Percentiles rank a stretch among this genome's conserved stretches.
phyloP scores from a whole-genome alignment of 2,888 invertebrate genomes.

The Drosophila prolongata region DNA sequence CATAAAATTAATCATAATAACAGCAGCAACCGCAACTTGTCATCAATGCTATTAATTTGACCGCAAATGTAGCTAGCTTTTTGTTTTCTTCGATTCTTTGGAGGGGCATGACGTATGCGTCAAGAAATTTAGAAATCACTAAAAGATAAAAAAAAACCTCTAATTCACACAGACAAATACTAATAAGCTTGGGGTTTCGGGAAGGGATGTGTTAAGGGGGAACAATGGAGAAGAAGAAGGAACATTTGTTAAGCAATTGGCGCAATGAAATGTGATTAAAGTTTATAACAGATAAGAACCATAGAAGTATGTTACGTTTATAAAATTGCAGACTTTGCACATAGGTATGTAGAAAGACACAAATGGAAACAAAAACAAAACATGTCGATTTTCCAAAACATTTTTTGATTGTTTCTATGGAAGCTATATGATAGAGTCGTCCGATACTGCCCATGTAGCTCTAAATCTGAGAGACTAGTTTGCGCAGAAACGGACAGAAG shows the following conservation, averaged over 20 bases:
- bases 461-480: too few species aligned
- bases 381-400: too few species aligned
- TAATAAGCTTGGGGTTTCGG: not conserved
- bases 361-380: too few species aligned
- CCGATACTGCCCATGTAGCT: too few species aligned
- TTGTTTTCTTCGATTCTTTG: conserved; percentile 31
- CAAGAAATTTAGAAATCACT: conserved; percentile 51
- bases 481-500: too few species aligned
- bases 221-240: conserved; percentile 24
- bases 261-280: conserved; percentile 53
- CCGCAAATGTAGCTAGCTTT: conserved; percentile 37
- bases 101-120: conserved; percentile 65
- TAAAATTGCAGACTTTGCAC: conserved; percentile 33
- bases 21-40: too few species aligned
- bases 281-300: conserved; percentile 54
- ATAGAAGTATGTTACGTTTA: conserved; percentile 38
- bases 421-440: too few species aligned
- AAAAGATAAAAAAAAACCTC: conserved; percentile 40
- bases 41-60: conserved; percentile 11
- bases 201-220: not conserved
- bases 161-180: conserved; percentile 18
- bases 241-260: conserved; percentile 54
- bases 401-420: too few species aligned
- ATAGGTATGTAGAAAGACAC: not conserved
- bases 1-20: too few species aligned